A percentile compares a stretch with the other conserved stretches of the same genome.
phyloP scores from a whole-genome alignment of 1,140 invertebrate genomes.

The Eupeodes corollae region DNA sequence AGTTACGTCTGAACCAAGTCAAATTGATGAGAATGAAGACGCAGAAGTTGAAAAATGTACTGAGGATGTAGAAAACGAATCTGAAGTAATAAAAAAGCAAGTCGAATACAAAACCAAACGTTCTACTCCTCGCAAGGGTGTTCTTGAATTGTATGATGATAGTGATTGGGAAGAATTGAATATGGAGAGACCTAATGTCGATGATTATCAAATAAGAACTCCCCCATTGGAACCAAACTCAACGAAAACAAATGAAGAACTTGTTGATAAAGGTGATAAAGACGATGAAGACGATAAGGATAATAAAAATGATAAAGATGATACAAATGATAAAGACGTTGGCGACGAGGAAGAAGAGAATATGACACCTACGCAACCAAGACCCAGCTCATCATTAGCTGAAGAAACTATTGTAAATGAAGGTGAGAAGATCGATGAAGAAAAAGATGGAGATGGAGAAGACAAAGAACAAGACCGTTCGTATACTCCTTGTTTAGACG shows the following conservation, averaged over 20 bases:
- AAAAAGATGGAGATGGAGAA: constrained; percentile 7
- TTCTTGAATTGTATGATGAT: constrained; percentile 35
- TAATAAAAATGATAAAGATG: constrained; percentile 9
- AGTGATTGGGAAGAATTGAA: constrained; percentile 36
- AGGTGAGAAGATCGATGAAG: constrained; percentile 2
- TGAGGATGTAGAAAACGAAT: constrained; percentile 8
- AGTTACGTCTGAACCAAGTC: background rate
- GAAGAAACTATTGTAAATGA: constrained; percentile 20
- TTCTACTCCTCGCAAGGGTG: constrained; percentile 19
- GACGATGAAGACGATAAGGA: background rate
- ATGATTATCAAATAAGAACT: background rate
- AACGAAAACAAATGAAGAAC: constrained; percentile 6
- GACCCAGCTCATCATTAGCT: too few relatives aligned
- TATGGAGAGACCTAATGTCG: constrained; percentile 29
- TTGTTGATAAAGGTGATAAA: constrained; percentile 4
- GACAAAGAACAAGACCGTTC: constrained; percentile 40
- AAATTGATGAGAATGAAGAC: constrained; percentile 1
- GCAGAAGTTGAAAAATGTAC: background rate
- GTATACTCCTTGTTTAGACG: constrained; percentile 55
- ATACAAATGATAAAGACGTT: constrained; percentile 4
- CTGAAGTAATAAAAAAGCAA: constrained; percentile 12
- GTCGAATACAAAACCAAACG: background rate
- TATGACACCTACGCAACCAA: constrained; percentile 4
- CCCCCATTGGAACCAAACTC: background rate
- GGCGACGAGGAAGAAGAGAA: constrained; percentile 13